Conservation (phyloP, 2,888 invertebrate genomes). For the Hyposoter dolosus region DNA sequence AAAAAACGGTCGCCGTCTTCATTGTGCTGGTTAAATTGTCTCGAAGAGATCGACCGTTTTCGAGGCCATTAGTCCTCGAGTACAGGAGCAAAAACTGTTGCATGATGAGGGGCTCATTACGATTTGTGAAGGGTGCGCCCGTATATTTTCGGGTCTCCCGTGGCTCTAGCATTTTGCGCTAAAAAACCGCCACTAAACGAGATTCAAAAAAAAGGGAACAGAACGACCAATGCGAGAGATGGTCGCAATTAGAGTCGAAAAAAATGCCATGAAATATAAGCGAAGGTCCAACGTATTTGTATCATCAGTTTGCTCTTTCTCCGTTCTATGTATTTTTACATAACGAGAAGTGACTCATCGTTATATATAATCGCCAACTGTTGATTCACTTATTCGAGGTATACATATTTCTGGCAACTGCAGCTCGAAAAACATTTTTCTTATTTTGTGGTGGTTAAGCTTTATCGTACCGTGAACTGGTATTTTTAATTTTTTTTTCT, state of each 20-base stretch:
- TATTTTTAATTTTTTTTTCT: neutral
- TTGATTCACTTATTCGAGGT: slow-evolving; percentile 55
- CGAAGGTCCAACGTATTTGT: slow-evolving; percentile 5
- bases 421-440: slow-evolving; percentile 20
- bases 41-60: slow-evolving; percentile 5
- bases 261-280: slow-evolving; percentile 23
- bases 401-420: slow-evolving; percentile 23
- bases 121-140: slow-evolving; percentile 53
- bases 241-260: slow-evolving; percentile 39
- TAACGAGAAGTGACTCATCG: slow-evolving; percentile 59
- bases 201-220: slow-evolving; percentile 14
- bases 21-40: slow-evolving; percentile 4
- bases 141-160: slow-evolving; percentile 32
- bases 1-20: neutral
- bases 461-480: neutral
- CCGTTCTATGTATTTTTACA: neutral
- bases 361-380: slow-evolving; percentile 39
- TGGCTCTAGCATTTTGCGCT: slow-evolving; percentile 34
- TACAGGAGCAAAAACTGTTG: slow-evolving; percentile 48
- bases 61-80: neutral
- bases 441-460: neutral
- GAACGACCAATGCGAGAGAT: slow-evolving; percentile 7
- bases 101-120: slow-evolving; percentile 50
- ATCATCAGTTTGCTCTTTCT: slow-evolving; percentile 2
- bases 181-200: slow-evolving; percentile 33